Evolutionary conservation across 2,113 vertebrate species (phyloP).

Genomic region (Sylvietta virens): DNA sequence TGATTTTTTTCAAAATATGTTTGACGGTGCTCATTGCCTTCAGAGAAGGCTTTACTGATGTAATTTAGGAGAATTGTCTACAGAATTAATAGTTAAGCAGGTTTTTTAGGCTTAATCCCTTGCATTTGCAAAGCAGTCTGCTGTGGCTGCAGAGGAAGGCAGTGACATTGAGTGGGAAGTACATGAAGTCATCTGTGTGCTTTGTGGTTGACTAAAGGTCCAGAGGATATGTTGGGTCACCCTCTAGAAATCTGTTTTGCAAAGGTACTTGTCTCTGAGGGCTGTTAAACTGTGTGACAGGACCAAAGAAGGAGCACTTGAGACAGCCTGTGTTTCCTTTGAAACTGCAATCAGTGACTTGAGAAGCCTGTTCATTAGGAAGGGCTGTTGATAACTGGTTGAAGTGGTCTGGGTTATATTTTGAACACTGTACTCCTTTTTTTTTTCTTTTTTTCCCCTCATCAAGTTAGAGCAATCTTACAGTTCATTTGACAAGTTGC

Average conservation of each 20-base stretch:
- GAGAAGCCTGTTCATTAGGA: slow-evolving; percentile 2
- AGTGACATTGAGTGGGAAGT: neutral
- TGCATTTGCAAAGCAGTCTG: neutral
- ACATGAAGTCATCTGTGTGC: neutral
- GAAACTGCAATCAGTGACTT: slow-evolving; percentile 28
- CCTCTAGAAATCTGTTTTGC: slow-evolving; percentile 1
- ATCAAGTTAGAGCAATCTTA: neutral
- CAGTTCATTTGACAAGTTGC: neutral
- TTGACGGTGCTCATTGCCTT: neutral
- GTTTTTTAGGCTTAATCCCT: neutral
- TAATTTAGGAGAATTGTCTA: neutral
- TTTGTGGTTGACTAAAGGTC: neutral
- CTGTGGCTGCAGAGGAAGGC: neutral
- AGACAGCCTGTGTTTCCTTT: slow-evolving; percentile 35
- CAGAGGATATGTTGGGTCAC: neutral
- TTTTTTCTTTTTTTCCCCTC: neutral
- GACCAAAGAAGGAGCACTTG: neutral
- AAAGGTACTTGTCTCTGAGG: neutral
- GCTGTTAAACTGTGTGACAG: neutral
- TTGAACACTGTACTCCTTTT: neutral
- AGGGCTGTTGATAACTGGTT: neutral
- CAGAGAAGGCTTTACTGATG: neutral
- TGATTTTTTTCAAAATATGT: neutral
- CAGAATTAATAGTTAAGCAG: neutral
- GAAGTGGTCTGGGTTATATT: slow-evolving; percentile 27